Base-by-base conservation (phyloP, 2,888 invertebrate genomes). In the Drosophila anomalata region DNA sequence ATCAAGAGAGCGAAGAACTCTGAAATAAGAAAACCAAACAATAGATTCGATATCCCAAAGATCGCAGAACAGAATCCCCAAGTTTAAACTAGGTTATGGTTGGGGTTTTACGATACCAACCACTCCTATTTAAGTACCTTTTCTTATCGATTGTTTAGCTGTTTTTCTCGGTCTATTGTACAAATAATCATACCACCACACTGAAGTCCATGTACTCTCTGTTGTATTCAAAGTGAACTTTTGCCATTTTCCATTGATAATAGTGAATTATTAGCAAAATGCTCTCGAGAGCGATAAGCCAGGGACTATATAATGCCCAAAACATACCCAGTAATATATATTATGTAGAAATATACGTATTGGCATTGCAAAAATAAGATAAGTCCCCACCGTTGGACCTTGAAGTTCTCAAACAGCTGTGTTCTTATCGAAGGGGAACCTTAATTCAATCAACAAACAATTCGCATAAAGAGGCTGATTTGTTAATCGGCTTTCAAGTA, bases 381-480 rank as follows among this genome's bases (percentile, higher is more conserved):
- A 82, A 80, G 73, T 67, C 41, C 54, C 48, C 55, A 65, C 65
- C 54, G 58, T 33, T 72, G 71, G 70, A 78, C 87, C 87, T 83
- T 83, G 81, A 83, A 87, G 75, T 75, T 65, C 65, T 72, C 73
- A 66, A 87, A 83, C 82, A 83, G 87, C 82, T 83, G 82, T 68
- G 75, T 55, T 48, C 57, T 60, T 59, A 66, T 60, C 62, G 52
- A 17, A 17, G 33, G 33, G 17, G 14, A 50, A 59, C 55, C 57
- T 53, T 44, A 61, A 51, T 73, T 20, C 9, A 69, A 31, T 41
- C 53, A 66, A 41, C 44, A 63, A 62, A 63, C 50, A 51, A 31
- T 44, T 44, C 33, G 8, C 20, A 26, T 1, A 2, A 36, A 9
- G 22, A 44, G 42, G 26, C 46, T 24, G 24, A 33, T 46, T 33